Evolutionary conservation across 2,888 invertebrate species (phyloP).

Genomic region (Galeruca laticollis): DNA sequence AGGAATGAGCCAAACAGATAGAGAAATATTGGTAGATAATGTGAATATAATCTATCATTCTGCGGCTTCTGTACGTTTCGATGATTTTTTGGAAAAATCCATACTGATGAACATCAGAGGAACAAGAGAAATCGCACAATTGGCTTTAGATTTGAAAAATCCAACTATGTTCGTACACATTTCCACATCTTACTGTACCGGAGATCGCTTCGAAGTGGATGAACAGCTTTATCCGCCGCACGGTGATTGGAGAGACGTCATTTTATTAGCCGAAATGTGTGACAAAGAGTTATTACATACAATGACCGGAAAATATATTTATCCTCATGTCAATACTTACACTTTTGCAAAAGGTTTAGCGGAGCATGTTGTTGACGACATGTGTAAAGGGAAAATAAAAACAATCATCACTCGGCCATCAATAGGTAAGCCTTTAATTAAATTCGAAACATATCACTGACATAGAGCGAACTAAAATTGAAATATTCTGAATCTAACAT

Average conservation of each 20-base stretch:
- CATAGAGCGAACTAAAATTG: too few species aligned
- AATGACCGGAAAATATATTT: slow-evolving; percentile 73
- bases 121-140: slow-evolving; percentile 73
- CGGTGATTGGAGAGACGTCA: slow-evolving; percentile 77
- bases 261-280: slow-evolving; percentile 74
- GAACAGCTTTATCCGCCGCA: slow-evolving; percentile 81
- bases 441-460: too few species aligned
- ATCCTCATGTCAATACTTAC: slow-evolving; percentile 88
- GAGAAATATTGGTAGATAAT: slow-evolving; percentile 70
- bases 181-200: slow-evolving; percentile 90
- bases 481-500: too few species aligned
- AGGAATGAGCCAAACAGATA: slow-evolving; percentile 70
- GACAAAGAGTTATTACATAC: slow-evolving; percentile 71
- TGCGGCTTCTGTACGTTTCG: slow-evolving; percentile 88
- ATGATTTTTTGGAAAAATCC: slow-evolving; percentile 79
- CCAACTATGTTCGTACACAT: slow-evolving; percentile 77
- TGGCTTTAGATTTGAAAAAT: slow-evolving; percentile 71
- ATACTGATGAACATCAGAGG: slow-evolving; percentile 76
- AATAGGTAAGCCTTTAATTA: slow-evolving; percentile 73
- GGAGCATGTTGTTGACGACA: slow-evolving; percentile 81
- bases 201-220: slow-evolving; percentile 74
- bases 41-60: slow-evolving; percentile 81
- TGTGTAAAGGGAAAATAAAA: slow-evolving; percentile 74
- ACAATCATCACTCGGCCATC: slow-evolving; percentile 87
- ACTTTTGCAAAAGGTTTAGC: slow-evolving; percentile 91